phyloP scores from a whole-genome alignment of 2,888 invertebrate genomes.

The Zygothrica quintamaculata region DNA sequence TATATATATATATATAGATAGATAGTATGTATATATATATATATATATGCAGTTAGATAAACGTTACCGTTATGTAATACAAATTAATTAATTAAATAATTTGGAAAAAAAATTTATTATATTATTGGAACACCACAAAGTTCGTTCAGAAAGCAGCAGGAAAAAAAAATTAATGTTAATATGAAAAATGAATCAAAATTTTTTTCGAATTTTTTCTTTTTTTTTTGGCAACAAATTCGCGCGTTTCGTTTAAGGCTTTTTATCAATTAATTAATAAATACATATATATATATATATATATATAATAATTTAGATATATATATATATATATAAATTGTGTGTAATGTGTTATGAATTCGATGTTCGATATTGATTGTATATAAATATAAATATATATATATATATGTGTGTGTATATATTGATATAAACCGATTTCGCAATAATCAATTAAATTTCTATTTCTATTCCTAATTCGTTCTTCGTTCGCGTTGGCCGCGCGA shows the following conservation, averaged over 20 bases:
- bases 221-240: slow-evolving; percentile 49
- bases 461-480: slow-evolving; percentile 70
- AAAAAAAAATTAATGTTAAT: slow-evolving; percentile 4
- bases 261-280: slow-evolving; percentile 33
- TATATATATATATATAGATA: too few species aligned
- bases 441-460: slow-evolving; percentile 54
- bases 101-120: slow-evolving; percentile 35
- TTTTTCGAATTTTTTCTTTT: background rate
- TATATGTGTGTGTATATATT: too few species aligned
- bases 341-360: slow-evolving; percentile 17
- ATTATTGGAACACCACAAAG: slow-evolving; percentile 57
- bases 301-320: slow-evolving; percentile 2
- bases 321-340: slow-evolving; percentile 9
- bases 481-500: slow-evolving; percentile 77
- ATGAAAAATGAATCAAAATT: slow-evolving; percentile 23
- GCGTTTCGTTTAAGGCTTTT: slow-evolving; percentile 60
- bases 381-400: slow-evolving; percentile 2
- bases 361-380: slow-evolving; percentile 40
- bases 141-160: slow-evolving; percentile 12
- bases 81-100: slow-evolving; percentile 54
- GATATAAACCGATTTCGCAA: slow-evolving; percentile 37
- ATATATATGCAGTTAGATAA: background rate
- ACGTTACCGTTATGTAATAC: slow-evolving; percentile 48
- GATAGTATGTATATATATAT: too few species aligned
- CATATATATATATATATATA: background rate